Evolutionary conservation across 2,888 invertebrate genomes (phyloP), one percentile per base, ranked within the genome.

Genomic region (Priocnemis perturbator): DNA sequence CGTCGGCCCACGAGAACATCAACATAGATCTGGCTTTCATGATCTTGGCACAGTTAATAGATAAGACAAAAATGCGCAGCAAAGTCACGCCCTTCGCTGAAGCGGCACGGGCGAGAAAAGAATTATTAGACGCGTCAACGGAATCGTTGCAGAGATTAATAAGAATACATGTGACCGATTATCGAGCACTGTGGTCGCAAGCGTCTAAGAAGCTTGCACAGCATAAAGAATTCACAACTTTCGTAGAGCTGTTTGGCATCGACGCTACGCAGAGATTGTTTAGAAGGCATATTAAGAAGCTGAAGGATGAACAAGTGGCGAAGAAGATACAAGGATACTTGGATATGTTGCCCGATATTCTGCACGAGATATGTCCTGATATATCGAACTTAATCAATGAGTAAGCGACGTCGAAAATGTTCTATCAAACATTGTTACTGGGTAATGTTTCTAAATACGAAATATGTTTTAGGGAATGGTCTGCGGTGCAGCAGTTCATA

Each of bases 1-100:
- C 97, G 0, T 98, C 98, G 7, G 95, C 98, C 17, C 97, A 98
- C 86, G 96, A 97, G 85, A 98, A 97, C 85, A 97, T 99, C 76
- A 99, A 99, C 88, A 96, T 98, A 48, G 98, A 99, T 86, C 92
- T 96, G 84, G 96, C 98, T 26, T 97, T 98, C 88, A 92, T 97
- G 84, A 91, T 96, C 63, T 90, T 98, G 67, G 98, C 97, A 30
- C 98, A 98, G 90, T 93, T 97, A 90, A 94, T 98, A 76, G 98
- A 98, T 87, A 95, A 96, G 87, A 94, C 95, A 53, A 97, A 97
- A 90, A 93, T 95, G 68, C 91, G 94, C 74, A 92, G 92, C 78
- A 94, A 94, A 88, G 91, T 94, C 71, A 90, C 94, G 69, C 93
- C 95, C 23, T 96, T 94, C 86, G 91, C 93, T 9, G 98, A 98